Evolutionary conservation across 2,888 invertebrate species (phyloP).

Genomic region (Chloroclysta siterata): DNA sequence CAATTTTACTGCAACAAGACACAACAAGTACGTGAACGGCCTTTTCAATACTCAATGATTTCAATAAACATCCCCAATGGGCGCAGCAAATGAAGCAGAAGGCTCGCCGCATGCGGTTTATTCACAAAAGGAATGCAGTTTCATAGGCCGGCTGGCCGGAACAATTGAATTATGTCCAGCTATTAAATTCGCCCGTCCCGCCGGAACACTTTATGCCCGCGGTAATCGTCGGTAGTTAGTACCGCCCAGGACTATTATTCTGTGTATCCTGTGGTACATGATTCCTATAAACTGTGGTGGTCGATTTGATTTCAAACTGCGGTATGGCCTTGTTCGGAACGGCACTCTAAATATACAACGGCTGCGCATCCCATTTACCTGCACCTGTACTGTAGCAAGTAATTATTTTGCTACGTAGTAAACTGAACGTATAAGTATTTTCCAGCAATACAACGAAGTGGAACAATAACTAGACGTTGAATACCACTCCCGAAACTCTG

Average conservation of each 20-base stretch:
- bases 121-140: conserved; percentile 68
- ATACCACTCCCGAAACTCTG: conserved; percentile 7
- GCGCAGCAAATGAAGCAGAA: conserved; percentile 42
- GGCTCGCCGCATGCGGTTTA: conserved; percentile 44
- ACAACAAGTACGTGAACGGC: neutral
- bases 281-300: conserved; percentile 36
- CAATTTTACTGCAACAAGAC: neutral
- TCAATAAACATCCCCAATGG: conserved; percentile 22
- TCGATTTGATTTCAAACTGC: conserved; percentile 50
- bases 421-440: conserved; percentile 3
- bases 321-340: conserved; percentile 26
- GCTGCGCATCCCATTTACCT: neutral
- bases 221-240: conserved; percentile 57
- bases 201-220: conserved; percentile 56
- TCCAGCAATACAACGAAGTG: neutral
- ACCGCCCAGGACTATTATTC: conserved; percentile 34
- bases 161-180: conserved; percentile 77
- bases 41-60: conserved; percentile 1
- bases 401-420: neutral
- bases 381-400: neutral
- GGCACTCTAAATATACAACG: conserved; percentile 4
- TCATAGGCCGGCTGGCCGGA: conserved; percentile 68
- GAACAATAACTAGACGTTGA: conserved; percentile 13
- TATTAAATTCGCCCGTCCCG: conserved; percentile 65
- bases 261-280: conserved; percentile 25